Conservation (phyloP, 2,113 vertebrate genomes). For the Prinia subflava region DNA sequence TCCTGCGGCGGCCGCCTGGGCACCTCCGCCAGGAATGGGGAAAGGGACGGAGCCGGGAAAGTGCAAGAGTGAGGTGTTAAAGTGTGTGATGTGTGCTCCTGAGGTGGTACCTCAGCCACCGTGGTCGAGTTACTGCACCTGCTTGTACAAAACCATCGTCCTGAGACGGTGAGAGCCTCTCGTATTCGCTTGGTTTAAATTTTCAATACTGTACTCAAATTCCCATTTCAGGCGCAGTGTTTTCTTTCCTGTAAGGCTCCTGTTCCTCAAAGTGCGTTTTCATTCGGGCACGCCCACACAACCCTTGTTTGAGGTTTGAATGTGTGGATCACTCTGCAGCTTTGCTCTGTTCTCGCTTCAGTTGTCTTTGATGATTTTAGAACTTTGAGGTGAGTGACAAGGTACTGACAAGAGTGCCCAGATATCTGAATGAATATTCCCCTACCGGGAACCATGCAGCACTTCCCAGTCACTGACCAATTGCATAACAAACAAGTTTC, state of each 20-base stretch:
- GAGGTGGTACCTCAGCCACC: accelerated
- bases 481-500: too few species aligned
- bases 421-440: too few species aligned
- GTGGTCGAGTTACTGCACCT: accelerated
- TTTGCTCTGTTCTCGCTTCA: background rate
- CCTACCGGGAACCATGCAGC: accelerated
- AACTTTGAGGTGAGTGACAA: background rate
- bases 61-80: accelerated
- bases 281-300: accelerated
- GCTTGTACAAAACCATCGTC: accelerated
- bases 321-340: background rate
- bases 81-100: accelerated
- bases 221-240: background rate
- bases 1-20: too few species aligned
- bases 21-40: accelerated
- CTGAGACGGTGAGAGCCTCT: background rate
- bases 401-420: too few species aligned
- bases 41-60: too few species aligned
- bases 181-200: background rate
- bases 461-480: background rate
- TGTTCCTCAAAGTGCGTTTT: background rate
- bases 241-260: background rate
- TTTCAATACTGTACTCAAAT: background rate
- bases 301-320: too few species aligned
- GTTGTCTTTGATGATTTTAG: background rate